A percentile compares a stretch with the other conserved stretches of the same genome.
These are phyloP conservation scores for Alfaro cultratus DNA, from an alignment of 2,797 vertebrate genomes.

Conservation along the genomic window DNA sequence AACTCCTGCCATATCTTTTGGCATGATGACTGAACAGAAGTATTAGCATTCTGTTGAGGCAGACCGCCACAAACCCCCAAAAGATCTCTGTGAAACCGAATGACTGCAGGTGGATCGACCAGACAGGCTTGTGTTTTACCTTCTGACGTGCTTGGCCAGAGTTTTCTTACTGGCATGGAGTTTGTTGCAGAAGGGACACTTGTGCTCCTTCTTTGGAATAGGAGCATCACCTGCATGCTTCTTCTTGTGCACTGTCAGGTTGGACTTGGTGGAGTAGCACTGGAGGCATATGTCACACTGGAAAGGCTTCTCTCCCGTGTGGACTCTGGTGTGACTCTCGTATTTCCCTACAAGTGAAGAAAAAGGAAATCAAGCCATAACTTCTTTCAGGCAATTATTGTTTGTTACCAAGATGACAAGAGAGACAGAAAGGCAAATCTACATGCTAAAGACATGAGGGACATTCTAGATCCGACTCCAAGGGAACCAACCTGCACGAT, in stretches of 20 bases:
- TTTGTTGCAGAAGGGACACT: conserved; percentile 94
- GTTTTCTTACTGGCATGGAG: conserved; percentile 98
- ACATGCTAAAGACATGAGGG: neutral
- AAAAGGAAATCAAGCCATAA: neutral
- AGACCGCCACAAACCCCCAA: neutral
- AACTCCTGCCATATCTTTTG: neutral
- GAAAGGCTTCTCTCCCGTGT: conserved; percentile 98
- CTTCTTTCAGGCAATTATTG: neutral
- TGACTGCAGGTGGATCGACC: neutral
- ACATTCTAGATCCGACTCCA: neutral
- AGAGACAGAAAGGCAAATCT: neutral
- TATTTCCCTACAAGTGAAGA: conserved; percentile 86
- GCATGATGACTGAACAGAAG: neutral
- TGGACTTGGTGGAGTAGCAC: conserved; percentile 98
- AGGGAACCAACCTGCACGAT: conserved; percentile 90
- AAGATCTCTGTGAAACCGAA: neutral
- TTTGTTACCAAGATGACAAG: neutral
- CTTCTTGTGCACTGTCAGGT: conserved; percentile 96
- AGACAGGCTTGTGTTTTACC: conserved; percentile 75
- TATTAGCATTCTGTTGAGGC: neutral
- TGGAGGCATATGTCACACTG: conserved; percentile 97
- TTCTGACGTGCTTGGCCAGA: conserved; percentile 91
- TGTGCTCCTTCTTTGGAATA: conserved; percentile 94
- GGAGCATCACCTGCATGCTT: conserved; percentile 87
- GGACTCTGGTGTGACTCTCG: conserved; percentile 95